Percentiles rank a stretch among this genome's conserved stretches.
These are phyloP conservation scores for Actinia tenebrosa DNA, from an alignment of 64 coral and sea anemone genomes.

Conservation along the genomic window DNA sequence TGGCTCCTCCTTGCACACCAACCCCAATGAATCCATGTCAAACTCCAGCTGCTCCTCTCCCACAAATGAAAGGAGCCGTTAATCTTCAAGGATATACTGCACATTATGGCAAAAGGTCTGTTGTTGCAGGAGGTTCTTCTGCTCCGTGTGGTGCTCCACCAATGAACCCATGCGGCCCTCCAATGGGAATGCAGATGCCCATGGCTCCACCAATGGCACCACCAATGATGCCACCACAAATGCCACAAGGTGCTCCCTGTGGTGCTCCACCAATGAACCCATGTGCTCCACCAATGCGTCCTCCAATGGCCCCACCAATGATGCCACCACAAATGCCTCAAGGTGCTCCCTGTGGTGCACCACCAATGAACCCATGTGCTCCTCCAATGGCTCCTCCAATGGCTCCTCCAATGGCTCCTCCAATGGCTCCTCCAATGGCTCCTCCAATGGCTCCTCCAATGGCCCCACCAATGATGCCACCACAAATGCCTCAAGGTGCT, in stretches of 20 bases:
- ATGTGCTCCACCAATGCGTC: slow-evolving; percentile 7
- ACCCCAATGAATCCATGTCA: not conserved
- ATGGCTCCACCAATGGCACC: slow-evolving; percentile 13
- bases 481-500: not conserved
- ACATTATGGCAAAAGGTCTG: slow-evolving; percentile 1
- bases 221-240: slow-evolving; percentile 12
- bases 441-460: not conserved
- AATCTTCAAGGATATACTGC: not conserved
- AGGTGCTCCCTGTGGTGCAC: not conserved
- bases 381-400: not conserved
- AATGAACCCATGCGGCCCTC: not conserved
- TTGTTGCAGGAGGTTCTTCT: not conserved
- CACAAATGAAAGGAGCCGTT: not conserved
- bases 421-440: not conserved
- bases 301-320: not conserved
- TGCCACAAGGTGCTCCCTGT: not conserved
- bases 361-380: too few relatives aligned
- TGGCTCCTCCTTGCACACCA: slow-evolving; percentile 1
- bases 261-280: slow-evolving; percentile 20
- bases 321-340: not conserved
- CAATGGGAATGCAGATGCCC: not conserved
- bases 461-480: not conserved
- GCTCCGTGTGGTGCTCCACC: not conserved
- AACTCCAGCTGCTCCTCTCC: not conserved
- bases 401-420: not conserved